Evolutionary conservation across 2,888 invertebrate species (phyloP), one percentile per base, ranked within the genome.

Genomic region (Lasioglossum vierecki): DNA sequence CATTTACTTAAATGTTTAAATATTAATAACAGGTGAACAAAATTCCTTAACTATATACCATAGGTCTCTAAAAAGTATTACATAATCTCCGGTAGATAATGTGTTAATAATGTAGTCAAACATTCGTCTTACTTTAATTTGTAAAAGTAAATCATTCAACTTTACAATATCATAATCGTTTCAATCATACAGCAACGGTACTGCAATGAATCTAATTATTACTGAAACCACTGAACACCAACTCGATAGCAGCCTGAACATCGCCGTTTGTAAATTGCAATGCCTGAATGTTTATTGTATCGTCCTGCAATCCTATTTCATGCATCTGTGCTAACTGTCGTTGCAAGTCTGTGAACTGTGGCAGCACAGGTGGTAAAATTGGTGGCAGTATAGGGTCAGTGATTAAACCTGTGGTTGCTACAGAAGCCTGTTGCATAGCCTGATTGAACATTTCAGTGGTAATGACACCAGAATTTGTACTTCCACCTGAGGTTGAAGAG

Each of bases 261-360:
- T 99, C 98, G 79, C 99, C 99, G 89, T 96, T 96, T 74, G 98
- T 97, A 79, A 97, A 97, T 87, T 97, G 96, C 66, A 99, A 95
- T 4, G 98, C 99, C 89, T 98, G 97, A n/a, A 98, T 95, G 94
- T 99, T 99, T 77, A 97, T 96, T 4, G 96, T 96, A 93, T 98
- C 98, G 95, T 99, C 97, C 44, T 96, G 95, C 35, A 99, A 97
- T 0, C 99, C 99, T 96, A 99, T 97, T 94, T 99, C 99, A 89
- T 97, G 96, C 98, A 99, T 98, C 92, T 98, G 97, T 78, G 96
- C 96, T 87, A 98, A 95, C 91, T 97, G 97, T 2, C 96, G 89
- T 84, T 89, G 93, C n/a, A 94, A 85, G 83, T 94, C 91, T 3
- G 91, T 81, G 4, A 89, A 79, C 77, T 91, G 92, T 0, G 93